A percentile compares a stretch with the other conserved stretches of the same genome.
phyloP scores from a whole-genome alignment of 1,140 invertebrate species.

The Zaprionus lachaisei region DNA sequence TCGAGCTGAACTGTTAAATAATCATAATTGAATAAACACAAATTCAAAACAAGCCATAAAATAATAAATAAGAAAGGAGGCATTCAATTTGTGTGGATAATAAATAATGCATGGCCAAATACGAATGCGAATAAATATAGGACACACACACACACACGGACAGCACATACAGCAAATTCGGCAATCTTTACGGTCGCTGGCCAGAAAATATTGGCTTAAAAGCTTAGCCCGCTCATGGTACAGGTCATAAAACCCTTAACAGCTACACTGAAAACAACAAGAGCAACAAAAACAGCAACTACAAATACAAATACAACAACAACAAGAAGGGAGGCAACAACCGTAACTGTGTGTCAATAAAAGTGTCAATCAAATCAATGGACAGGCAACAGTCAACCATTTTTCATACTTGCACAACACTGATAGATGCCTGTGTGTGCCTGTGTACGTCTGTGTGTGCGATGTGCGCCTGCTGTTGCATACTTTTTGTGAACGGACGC shows the following conservation, averaged over 20 bases:
- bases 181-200: constrained; percentile 34
- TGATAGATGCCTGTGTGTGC: not conserved
- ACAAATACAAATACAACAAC: constrained; percentile 39
- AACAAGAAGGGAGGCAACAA: constrained; percentile 39
- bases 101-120: constrained; percentile 36
- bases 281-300: constrained; percentile 30
- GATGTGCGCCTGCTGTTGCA: constrained; percentile 66
- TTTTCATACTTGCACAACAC: constrained; percentile 53
- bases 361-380: constrained; percentile 82
- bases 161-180: constrained; percentile 20
- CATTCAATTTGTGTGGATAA: constrained; percentile 43
- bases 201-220: constrained; percentile 57
- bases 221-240: constrained; percentile 35
- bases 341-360: constrained; percentile 72
- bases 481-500: constrained; percentile 37
- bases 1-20: not conserved
- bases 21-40: constrained; percentile 18
- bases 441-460: not conserved
- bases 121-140: constrained; percentile 26
- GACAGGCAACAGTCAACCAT: constrained; percentile 57
- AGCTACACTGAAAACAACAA: constrained; percentile 20
- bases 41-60: constrained; percentile 16
- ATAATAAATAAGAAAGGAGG: not conserved
- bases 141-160: not conserved
- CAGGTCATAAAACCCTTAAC: constrained; percentile 75